Evolutionary conservation across 2,113 vertebrate species (phyloP).

Genomic region (Anarhynchus alexandrinus): DNA sequence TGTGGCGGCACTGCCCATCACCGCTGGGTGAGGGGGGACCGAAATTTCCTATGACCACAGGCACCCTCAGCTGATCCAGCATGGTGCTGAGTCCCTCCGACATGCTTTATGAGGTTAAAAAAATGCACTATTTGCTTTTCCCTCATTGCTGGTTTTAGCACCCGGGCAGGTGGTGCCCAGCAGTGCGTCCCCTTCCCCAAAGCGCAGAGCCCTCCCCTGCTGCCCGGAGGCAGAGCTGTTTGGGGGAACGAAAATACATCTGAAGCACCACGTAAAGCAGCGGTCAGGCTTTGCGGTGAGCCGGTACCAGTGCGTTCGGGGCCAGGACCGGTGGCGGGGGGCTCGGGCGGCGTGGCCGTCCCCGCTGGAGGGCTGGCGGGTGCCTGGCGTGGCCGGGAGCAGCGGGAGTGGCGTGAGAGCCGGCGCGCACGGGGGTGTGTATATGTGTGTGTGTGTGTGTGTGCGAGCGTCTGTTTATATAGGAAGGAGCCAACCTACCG

Average conservation of each 20-base stretch:
- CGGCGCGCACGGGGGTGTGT: not conserved
- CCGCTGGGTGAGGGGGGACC: not conserved
- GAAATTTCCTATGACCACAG: accelerated
- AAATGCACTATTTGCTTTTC: accelerated
- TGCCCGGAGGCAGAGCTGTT: not conserved
- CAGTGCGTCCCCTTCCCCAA: not conserved
- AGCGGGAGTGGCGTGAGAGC: slow-evolving; percentile 42
- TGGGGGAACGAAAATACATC: accelerated
- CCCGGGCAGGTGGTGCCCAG: not conserved
- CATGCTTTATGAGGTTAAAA: not conserved
- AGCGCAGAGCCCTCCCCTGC: accelerated
- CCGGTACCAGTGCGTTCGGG: accelerated
- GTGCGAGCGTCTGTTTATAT: slow-evolving; percentile 58
- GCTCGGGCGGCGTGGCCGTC: not conserved
- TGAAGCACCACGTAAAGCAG: not conserved
- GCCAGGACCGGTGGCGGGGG: accelerated
- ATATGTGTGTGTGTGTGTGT: not conserved
- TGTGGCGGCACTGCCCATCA: accelerated
- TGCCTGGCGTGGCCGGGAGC: slow-evolving; percentile 36
- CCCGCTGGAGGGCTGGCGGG: not conserved
- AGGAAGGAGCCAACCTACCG: slow-evolving; percentile 62
- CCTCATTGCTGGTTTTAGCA: accelerated
- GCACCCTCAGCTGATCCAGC: not conserved
- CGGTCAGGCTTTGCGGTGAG: not conserved
- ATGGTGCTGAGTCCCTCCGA: accelerated